Percentiles rank a stretch among this genome's conserved stretches.
Evolutionary conservation across 2,888 invertebrate species (phyloP).

Genomic region (Arge pagana): DNA sequence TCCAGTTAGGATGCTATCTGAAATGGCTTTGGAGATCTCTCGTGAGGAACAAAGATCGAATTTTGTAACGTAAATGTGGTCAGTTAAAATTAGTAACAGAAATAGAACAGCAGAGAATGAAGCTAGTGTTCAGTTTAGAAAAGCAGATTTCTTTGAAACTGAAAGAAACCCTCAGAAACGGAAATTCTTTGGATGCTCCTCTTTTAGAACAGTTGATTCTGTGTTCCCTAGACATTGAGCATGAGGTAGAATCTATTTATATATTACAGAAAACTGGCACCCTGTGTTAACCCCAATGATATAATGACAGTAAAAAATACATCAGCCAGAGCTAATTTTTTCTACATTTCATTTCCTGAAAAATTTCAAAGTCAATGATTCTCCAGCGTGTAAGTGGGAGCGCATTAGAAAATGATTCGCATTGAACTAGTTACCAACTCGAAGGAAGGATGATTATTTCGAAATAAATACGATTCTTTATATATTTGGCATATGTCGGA

Average conservation of each 20-base stretch:
- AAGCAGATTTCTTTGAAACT: neutral
- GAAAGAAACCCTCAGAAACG: neutral
- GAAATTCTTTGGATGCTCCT: slow-evolving; percentile 1
- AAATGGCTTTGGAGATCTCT: no score
- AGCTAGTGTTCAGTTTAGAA: neutral
- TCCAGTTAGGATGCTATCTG: no score
- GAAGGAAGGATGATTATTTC: no score
- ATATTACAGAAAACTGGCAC: slow-evolving; percentile 18
- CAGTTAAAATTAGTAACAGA: neutral
- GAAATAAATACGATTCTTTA: no score
- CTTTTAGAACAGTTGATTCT: slow-evolving; percentile 5
- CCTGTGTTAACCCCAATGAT: slow-evolving; percentile 11
- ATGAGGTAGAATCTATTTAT: slow-evolving; percentile 8
- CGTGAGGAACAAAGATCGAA: slow-evolving; percentile 3
- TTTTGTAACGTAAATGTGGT: slow-evolving; percentile 10
- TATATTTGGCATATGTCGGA: no score
- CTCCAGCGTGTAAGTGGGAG: no score
- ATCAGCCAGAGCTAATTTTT: no score
- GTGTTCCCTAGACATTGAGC: slow-evolving; percentile 12
- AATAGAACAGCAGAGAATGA: neutral
- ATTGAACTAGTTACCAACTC: no score
- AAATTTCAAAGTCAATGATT: no score
- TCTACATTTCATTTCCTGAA: no score
- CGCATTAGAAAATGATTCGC: no score
- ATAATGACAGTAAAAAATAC: no score